These are phyloP conservation scores for Gracilinanus agilis DNA, from an alignment of 2,113 vertebrate genomes.

Conservation along the genomic window DNA sequence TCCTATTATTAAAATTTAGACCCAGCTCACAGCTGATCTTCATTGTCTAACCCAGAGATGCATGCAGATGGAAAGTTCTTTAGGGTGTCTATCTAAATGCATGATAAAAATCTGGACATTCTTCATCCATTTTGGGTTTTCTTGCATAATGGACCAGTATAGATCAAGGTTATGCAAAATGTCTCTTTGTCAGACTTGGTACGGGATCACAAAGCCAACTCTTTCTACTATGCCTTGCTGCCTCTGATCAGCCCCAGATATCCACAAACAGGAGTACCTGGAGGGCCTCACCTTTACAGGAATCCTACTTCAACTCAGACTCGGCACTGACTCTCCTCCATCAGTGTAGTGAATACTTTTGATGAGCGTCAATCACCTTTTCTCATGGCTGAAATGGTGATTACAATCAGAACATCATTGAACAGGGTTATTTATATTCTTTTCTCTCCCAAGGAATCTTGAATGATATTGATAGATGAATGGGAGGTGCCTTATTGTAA, in stretches of 20 bases:
- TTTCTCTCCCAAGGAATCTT: not conserved
- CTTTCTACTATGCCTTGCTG: not conserved
- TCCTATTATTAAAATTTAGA: not conserved
- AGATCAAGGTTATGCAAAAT: not conserved
- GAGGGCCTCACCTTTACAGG: not conserved
- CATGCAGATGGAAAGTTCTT: not conserved
- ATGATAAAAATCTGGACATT: not conserved
- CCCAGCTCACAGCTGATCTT: not conserved
- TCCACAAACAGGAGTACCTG: not conserved
- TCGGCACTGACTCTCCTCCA: not conserved
- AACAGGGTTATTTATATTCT: not conserved
- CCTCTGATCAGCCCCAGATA: no score
- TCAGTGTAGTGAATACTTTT: not conserved
- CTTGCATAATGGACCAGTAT: not conserved
- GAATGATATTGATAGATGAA: not conserved
- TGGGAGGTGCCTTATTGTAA: not conserved
- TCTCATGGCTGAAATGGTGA: not conserved
- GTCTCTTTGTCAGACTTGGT: not conserved
- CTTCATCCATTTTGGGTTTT: not conserved
- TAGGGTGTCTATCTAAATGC: not conserved
- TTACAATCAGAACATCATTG: not conserved
- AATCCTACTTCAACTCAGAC: not conserved
- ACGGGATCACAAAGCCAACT: not conserved
- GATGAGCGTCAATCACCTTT: not conserved
- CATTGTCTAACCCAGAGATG: not conserved